Evolutionary conservation across 2,888 invertebrate species (phyloP), one percentile per base, ranked within the genome.

Genomic region (Oegoconia quadripuncta): DNA sequence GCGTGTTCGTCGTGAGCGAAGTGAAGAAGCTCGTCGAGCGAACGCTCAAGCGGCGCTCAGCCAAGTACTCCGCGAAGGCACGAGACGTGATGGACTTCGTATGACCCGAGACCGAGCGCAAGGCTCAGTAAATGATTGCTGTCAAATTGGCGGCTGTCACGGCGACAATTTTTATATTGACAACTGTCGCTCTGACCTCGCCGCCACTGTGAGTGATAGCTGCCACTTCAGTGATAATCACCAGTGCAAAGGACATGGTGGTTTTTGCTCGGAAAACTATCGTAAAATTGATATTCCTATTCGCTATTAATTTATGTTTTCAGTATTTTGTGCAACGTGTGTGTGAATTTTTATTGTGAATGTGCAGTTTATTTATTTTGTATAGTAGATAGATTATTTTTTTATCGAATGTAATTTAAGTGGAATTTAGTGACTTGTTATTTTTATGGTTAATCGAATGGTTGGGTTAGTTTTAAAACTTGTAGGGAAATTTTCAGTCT

Each of bases 1-100:
- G 96, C 51, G 99, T 99, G 35, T 97, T 98, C 84, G 88, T 97
- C 40, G 93, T 97, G 41, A 95, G 97, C 45, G 99, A 99, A 84
- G 75, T 96, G 18, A 97, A 97, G 81, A 99, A 99, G 73, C 89
- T 94, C 50, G 79, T 95, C 50, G 96, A 97, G 75, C 90, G 95
- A 7, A 88, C 91, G 6, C 71, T 94, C 63, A 92, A 93, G 72
- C 90, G 90, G 70, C 77, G 82, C 0, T 53, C 76, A 2, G 74
- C 76, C 49, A 81, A 80, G 68, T 80, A 72, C 74, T 59, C 86
- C 58, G 54, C 71, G 64, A 84, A 86, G 68, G 59, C 76, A 15
- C 83, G 74, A 50, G 84, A 88, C 55, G 82, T 81, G 35, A 67
- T 93, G 82, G 93, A 93, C 75, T 93, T 93, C 69, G 93, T 93